These are phyloP conservation scores for Hirtodrosophila confusa DNA, from an alignment of 2,888 invertebrate genomes.

Conservation along the genomic window DNA sequence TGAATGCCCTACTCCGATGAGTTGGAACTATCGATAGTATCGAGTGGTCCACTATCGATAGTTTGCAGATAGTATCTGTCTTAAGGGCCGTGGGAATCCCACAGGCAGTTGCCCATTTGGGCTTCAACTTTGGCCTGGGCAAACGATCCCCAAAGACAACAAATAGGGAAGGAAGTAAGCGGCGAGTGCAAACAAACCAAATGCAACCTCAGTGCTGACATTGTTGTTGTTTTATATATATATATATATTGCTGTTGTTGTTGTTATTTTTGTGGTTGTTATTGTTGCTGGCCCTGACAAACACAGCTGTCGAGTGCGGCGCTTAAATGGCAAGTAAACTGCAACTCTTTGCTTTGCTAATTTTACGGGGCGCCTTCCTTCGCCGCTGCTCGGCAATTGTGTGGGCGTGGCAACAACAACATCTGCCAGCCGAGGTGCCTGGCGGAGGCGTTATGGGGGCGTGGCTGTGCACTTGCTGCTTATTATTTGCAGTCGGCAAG, in stretches of 20 bases:
- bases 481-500: conserved; percentile 79
- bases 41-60: too few relatives aligned
- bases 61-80: conserved; percentile 8
- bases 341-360: conserved; percentile 80
- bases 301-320: conserved; percentile 77
- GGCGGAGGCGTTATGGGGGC: conserved; percentile 42
- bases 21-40: too few relatives aligned
- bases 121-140: conserved; percentile 16
- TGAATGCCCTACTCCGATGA: too few relatives aligned
- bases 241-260: conserved; percentile 1
- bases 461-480: conserved; percentile 77
- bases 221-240: conserved; percentile 29
- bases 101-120: conserved; percentile 33
- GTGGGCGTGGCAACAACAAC: conserved; percentile 55
- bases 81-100: neutral
- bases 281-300: conserved; percentile 61
- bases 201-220: conserved; percentile 44
- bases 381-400: conserved; percentile 56
- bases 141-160: conserved; percentile 49
- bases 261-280: conserved; percentile 26
- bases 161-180: conserved; percentile 47
- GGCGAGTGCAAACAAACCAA: conserved; percentile 42
- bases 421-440: conserved; percentile 44
- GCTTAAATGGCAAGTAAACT: conserved; percentile 80
- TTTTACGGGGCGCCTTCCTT: conserved; percentile 55